A percentile compares a stretch with the other conserved stretches of the same genome.
These are phyloP conservation scores for Osmoderma eremita DNA, from an alignment of 2,888 invertebrate species.

Conservation along the genomic window DNA sequence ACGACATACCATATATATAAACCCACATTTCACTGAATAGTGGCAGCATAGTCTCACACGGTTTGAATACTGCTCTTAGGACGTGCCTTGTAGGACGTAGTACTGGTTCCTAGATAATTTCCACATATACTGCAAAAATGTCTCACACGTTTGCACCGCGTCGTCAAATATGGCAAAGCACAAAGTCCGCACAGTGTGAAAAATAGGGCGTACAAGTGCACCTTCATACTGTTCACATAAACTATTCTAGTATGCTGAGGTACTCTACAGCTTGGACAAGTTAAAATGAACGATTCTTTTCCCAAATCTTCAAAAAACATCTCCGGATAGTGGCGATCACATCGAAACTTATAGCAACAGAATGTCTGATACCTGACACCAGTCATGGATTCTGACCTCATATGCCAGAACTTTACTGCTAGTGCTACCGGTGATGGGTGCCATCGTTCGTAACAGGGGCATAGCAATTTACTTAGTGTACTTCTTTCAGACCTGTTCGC, in stretches of 20 bases:
- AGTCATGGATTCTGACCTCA: constrained; percentile 37
- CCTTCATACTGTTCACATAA: constrained; percentile 43
- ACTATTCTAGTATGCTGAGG: constrained; percentile 44
- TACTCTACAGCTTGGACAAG: constrained; percentile 48
- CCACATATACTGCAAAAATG: constrained; percentile 46
- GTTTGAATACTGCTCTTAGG: not conserved
- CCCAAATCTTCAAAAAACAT: constrained; percentile 14
- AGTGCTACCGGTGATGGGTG: constrained; percentile 5
- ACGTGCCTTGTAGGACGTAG: constrained; percentile 5
- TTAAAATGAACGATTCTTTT: constrained; percentile 37
- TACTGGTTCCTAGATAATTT: constrained; percentile 40
- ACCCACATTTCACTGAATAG: constrained; percentile 1
- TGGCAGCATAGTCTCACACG: constrained; percentile 16
- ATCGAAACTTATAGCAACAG: constrained; percentile 37
- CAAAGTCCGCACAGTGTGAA: constrained; percentile 43
- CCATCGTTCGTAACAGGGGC: constrained; percentile 15
- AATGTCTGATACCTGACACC: constrained; percentile 26
- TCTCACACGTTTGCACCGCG: constrained; percentile 39
- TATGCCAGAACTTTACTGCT: constrained; percentile 25
- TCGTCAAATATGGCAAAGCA: constrained; percentile 45
- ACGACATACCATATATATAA: not conserved
- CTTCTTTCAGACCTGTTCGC: not conserved
- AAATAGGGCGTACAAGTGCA: constrained; percentile 40
- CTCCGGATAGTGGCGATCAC: constrained; percentile 37
- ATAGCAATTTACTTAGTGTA: not conserved